phyloP scores from a whole-genome alignment of 2,888 invertebrate genomes.

The Lasius fuliginosus region DNA sequence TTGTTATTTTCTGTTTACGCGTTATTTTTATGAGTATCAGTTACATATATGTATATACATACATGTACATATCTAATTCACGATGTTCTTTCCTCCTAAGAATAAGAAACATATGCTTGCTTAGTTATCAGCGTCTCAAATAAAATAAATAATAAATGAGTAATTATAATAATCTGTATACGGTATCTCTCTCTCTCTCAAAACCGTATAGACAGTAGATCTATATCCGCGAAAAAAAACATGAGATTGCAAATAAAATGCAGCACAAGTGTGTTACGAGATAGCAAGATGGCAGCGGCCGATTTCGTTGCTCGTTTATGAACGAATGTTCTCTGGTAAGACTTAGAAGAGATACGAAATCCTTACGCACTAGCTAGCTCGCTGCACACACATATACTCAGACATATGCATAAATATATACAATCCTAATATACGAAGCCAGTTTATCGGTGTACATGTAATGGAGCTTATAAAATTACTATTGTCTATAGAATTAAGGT shows the following conservation, averaged over 20 bases:
- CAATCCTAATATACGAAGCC: background rate
- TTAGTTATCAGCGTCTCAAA: slow-evolving; percentile 3
- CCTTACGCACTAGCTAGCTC: slow-evolving; percentile 81
- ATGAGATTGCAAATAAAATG: slow-evolving; percentile 52
- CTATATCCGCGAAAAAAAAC: slow-evolving; percentile 19
- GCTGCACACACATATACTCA: slow-evolving; percentile 77
- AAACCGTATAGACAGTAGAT: background rate
- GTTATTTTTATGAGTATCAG: background rate
- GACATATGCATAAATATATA: slow-evolving; percentile 2
- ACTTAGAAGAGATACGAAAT: slow-evolving; percentile 78
- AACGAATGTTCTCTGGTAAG: slow-evolving; percentile 80
- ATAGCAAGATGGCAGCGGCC: slow-evolving; percentile 89
- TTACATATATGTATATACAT: background rate
- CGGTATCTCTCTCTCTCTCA: background rate
- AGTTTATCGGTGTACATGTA: slow-evolving; percentile 40
- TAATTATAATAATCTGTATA: slow-evolving; percentile 2
- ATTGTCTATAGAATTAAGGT: background rate
- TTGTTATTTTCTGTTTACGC: slow-evolving; percentile 6
- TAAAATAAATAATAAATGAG: background rate
- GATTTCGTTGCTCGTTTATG: slow-evolving; percentile 77
- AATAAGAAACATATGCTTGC: slow-evolving; percentile 4
- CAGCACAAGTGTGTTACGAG: slow-evolving; percentile 83
- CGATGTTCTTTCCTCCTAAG: background rate
- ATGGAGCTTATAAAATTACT: background rate
- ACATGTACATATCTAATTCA: slow-evolving; percentile 9